A percentile compares a stretch with the other conserved stretches of the same genome.
Evolutionary conservation across 1,140 invertebrate genomes (phyloP).

Genomic region (Macrosteles quadrilineatus): DNA sequence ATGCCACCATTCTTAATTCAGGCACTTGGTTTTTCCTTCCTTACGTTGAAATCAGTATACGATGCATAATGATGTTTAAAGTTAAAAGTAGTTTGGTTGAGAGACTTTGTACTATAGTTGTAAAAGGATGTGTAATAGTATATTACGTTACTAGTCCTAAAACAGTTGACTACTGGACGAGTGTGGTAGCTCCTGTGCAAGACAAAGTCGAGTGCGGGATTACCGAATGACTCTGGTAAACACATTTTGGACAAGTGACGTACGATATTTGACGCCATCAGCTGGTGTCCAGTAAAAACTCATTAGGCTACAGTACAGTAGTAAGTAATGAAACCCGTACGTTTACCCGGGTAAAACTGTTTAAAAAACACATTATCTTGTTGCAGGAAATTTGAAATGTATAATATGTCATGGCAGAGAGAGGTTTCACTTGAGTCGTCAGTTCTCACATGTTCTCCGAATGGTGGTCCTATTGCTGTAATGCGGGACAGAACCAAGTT

Average conservation of each 20-base stretch:
- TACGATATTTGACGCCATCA: not conserved
- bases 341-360: not conserved
- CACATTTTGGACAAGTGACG: not conserved
- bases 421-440: conserved; percentile 78
- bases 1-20: too few species aligned
- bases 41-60: too few species aligned
- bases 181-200: not conserved
- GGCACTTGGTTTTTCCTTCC: too few species aligned
- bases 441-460: conserved; percentile 76
- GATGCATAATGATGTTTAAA: too few species aligned
- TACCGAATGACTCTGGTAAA: not conserved
- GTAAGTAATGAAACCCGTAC: not conserved
- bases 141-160: too few species aligned
- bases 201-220: not conserved
- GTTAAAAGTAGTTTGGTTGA: too few species aligned
- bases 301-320: not conserved
- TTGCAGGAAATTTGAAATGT: conserved; percentile 88
- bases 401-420: conserved; percentile 76
- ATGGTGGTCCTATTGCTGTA: conserved; percentile 87
- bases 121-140: too few species aligned
- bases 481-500: conserved; percentile 79
- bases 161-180: too few species aligned
- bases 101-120: too few species aligned
- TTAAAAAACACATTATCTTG: conserved; percentile 17
- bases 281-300: not conserved